phyloP scores from a whole-genome alignment of 2,797 vertebrate genomes.

The Chelonia mydas region DNA sequence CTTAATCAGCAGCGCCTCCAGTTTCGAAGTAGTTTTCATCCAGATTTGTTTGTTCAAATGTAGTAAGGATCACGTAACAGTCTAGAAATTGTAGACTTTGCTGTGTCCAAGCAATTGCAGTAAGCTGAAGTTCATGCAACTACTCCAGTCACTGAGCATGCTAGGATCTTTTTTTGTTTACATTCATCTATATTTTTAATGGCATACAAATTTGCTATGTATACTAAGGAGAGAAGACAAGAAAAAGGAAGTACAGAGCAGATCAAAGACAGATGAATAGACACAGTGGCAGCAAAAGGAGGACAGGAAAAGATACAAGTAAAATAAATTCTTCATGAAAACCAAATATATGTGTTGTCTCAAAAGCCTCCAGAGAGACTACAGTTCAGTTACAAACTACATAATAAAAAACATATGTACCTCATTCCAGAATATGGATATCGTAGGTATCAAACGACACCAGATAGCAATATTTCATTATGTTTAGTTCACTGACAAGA shows the following conservation, averaged over 20 bases:
- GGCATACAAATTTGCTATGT: background rate
- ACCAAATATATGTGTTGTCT: background rate
- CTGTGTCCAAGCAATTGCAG: background rate
- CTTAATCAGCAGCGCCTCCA: background rate
- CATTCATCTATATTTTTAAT: background rate
- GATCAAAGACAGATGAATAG: background rate
- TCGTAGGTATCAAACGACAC: accelerated
- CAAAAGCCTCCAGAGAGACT: background rate
- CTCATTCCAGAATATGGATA: background rate
- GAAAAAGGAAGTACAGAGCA: background rate
- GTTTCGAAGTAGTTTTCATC: background rate
- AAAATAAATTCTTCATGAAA: background rate
- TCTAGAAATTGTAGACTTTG: background rate
- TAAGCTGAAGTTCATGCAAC: background rate
- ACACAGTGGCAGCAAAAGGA: background rate
- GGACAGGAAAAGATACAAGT: background rate
- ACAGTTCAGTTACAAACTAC: background rate
- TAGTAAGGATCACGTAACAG: background rate
- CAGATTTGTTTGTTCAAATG: background rate
- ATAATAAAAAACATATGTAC: background rate
- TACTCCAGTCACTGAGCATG: background rate
- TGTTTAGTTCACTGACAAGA: background rate
- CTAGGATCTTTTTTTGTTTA: background rate
- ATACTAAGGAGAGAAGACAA: background rate
- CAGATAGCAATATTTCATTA: background rate